Evolutionary conservation across 1,140 invertebrate genomes (phyloP), one percentile per base, ranked within the genome.

Genomic region (Brachionus calyciflorus): DNA sequence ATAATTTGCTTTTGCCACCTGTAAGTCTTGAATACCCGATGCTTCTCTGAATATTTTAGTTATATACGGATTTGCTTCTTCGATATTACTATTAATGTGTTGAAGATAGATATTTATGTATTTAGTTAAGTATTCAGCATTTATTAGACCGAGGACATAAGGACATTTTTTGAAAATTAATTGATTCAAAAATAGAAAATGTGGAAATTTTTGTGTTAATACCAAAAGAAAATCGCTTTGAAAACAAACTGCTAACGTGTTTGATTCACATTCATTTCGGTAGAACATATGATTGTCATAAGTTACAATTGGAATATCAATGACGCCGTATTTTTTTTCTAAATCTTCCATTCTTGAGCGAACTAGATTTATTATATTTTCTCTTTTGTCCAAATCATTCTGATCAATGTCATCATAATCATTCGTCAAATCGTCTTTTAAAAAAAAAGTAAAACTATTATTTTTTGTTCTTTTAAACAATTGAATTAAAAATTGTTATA

Each of bases 1-100:
- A 65, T 70, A 70, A 44, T 70, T 51, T 2, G 65, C 46, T 70
- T 49, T 70, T 3, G 30, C 24, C 4, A 70, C 65, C 51, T 70
- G 44, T 7, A 70, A 0, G 24, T 49, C 17, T 7, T 48, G 4
- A 2, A 49, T n/a, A 7, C 37, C 37, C 2, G 46, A 33, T 10
- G 44, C 46, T 17, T 70, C 14, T 9, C 65, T 24, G 51, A 70
- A 70, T 30, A 37, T 19, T 10, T 70, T 10, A 9, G 12, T 70
- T 19, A 70, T 14, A 33, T 49, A 30, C 1, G 6, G 7, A 19
- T 49, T 49, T 49, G n/a, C 33, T 49, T 70, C n/a, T 51, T 70
- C 65, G 0, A 70, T 49, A 33, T 70, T 70, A 17, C 30, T 17
- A 33, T 30, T 70, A 33, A 17, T 30, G 24, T 49, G 65, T 2